A percentile compares a stretch with the other conserved stretches of the same genome.
phyloP scores from a whole-genome alignment of 2,888 invertebrate genomes.

The Tachystola acroxantha region DNA sequence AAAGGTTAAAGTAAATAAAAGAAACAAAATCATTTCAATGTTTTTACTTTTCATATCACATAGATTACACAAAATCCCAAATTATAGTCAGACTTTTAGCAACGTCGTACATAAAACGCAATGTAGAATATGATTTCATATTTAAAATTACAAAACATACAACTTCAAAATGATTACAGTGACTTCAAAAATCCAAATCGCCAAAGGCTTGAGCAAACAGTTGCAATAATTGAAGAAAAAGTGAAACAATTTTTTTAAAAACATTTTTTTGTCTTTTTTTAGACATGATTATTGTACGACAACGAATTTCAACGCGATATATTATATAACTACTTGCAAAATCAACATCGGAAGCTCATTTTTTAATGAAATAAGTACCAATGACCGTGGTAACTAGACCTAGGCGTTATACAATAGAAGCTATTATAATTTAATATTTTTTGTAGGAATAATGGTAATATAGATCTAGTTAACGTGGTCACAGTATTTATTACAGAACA shows the following conservation, averaged over 20 bases:
- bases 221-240: constrained; percentile 58
- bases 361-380: constrained; percentile 21
- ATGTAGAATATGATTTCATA: constrained; percentile 24
- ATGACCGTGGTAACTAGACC: constrained; percentile 18
- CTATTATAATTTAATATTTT: background rate
- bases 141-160: constrained; percentile 21
- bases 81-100: constrained; percentile 54
- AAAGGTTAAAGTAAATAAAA: constrained; percentile 50
- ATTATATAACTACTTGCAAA: constrained; percentile 49
- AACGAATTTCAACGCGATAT: constrained; percentile 30
- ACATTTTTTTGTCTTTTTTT: constrained; percentile 49
- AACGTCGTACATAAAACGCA: constrained; percentile 30
- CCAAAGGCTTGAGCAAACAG: constrained; percentile 62
- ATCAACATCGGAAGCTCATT: constrained; percentile 63
- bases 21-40: constrained; percentile 50
- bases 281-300: constrained; percentile 55
- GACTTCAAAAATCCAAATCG: constrained; percentile 26
- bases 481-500: constrained; percentile 18
- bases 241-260: constrained; percentile 31
- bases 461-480: constrained; percentile 27
- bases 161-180: constrained; percentile 12
- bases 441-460: background rate
- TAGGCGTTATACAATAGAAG: background rate
- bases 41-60: constrained; percentile 66
- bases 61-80: constrained; percentile 63